phyloP scores from a whole-genome alignment of 1,140 invertebrate genomes.

The Subanguina moxae region DNA sequence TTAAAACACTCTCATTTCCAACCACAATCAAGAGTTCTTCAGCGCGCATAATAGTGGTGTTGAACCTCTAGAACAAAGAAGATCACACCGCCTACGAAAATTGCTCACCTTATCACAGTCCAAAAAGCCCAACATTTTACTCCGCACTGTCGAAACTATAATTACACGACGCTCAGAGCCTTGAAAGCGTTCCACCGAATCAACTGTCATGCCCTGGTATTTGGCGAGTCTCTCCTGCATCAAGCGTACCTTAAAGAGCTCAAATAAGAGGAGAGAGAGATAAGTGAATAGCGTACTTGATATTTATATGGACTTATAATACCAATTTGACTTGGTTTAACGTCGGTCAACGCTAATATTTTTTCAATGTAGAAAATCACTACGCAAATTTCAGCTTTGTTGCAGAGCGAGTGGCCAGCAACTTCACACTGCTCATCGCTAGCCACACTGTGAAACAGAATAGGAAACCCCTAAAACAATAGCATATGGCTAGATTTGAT shows the following conservation, averaged over 20 bases:
- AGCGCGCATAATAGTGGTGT: constrained; percentile 32
- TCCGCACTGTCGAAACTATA: constrained; percentile 26
- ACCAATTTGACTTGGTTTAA: constrained; percentile 73
- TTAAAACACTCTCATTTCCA: constrained; percentile 15
- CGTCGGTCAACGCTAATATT: constrained; percentile 65
- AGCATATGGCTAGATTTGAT: neutral
- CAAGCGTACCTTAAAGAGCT: constrained; percentile 12
- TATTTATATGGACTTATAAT: constrained; percentile 87
- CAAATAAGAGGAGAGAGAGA: neutral
- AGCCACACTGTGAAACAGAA: constrained; percentile 32
- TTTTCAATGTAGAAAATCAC: constrained; percentile 61
- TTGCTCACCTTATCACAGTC: constrained; percentile 17
- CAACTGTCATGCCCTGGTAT: constrained; percentile 22
- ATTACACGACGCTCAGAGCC: constrained; percentile 39
- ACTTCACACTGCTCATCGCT: constrained; percentile 23
- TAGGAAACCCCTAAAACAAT: constrained; percentile 29
- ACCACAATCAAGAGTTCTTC: constrained; percentile 36
- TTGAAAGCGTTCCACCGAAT: constrained; percentile 34
- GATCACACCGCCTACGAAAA: neutral
- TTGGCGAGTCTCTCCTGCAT: constrained; percentile 7
- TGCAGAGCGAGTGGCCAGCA: constrained; percentile 75
- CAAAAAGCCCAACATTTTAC: constrained; percentile 27
- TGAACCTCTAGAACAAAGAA: constrained; percentile 25
- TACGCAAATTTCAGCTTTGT: constrained; percentile 74
- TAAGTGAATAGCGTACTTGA: too few species aligned